Evolutionary conservation across 1,140 invertebrate genomes (phyloP).

Genomic region (Doryteuthis pealeii): DNA sequence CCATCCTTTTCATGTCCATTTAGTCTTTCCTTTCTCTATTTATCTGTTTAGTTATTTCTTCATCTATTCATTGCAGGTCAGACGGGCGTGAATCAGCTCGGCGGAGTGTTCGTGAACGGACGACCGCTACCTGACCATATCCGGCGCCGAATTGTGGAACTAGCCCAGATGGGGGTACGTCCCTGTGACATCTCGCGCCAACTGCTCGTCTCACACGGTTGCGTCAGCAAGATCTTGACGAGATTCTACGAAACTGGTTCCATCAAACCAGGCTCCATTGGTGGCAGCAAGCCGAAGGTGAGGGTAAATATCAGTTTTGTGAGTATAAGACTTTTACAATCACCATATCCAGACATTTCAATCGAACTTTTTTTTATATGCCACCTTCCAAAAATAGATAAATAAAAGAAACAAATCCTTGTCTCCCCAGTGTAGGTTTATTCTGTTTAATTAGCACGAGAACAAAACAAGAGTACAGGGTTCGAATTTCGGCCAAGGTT

Average conservation of each 20-base stretch:
- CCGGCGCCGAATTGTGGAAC: constrained; percentile 90
- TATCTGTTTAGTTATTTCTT: too few species aligned
- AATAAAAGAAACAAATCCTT: too few species aligned
- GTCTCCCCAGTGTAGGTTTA: too few species aligned
- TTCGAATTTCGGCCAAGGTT: too few species aligned
- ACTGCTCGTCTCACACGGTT: constrained; percentile 90
- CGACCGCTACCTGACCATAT: constrained; percentile 93
- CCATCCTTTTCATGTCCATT: too few species aligned
- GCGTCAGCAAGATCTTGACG: constrained; percentile 92
- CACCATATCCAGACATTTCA: not conserved
- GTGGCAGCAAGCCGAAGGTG: constrained; percentile 95
- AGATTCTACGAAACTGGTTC: constrained; percentile 92
- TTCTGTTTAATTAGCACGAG: too few species aligned
- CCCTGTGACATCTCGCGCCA: constrained; percentile 96
- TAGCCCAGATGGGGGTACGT: constrained; percentile 87
- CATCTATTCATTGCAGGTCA: constrained; percentile 30
- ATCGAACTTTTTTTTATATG: not conserved
- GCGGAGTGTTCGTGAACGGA: constrained; percentile 96
- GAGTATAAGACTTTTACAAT: not conserved
- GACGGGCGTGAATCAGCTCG: constrained; percentile 92
- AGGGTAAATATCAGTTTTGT: constrained; percentile 13
- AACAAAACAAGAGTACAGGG: too few species aligned
- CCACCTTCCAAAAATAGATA: too few species aligned
- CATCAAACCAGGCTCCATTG: constrained; percentile 97
- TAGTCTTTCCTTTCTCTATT: too few species aligned